phyloP scores from a whole-genome alignment of 2,797 vertebrate genomes.

The Pipistrellus pipistrellus region DNA sequence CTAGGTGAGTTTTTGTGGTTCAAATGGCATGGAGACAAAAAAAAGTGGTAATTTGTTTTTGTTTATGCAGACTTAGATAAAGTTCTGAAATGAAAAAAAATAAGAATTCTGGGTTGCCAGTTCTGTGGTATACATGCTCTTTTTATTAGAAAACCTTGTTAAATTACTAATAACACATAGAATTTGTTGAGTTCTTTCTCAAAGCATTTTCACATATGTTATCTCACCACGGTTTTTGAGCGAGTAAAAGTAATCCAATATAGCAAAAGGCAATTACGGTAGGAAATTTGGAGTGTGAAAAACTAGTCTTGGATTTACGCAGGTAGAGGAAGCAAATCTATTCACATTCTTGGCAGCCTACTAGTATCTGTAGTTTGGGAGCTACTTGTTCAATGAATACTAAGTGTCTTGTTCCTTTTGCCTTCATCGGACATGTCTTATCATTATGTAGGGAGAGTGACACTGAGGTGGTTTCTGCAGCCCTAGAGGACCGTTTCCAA shows the following conservation, averaged over 20 bases:
- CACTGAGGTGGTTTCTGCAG: background rate
- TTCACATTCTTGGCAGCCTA: background rate
- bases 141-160: constrained; percentile 76
- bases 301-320: background rate
- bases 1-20: constrained; percentile 79
- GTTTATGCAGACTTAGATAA: constrained; percentile 45
- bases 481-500: background rate
- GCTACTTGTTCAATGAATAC: background rate
- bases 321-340: constrained; percentile 36
- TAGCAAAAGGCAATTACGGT: constrained; percentile 25
- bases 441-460: background rate
- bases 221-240: constrained; percentile 26
- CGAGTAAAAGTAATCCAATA: constrained; percentile 55
- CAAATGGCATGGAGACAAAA: constrained; percentile 52
- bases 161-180: constrained; percentile 75
- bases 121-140: constrained; percentile 64
- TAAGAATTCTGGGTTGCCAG: constrained; percentile 20
- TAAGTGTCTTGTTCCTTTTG: background rate
- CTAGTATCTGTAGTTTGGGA: background rate
- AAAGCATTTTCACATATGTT: constrained; percentile 66
- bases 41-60: constrained; percentile 54
- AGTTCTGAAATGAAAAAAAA: constrained; percentile 41
- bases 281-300: constrained; percentile 3
- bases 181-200: constrained; percentile 61
- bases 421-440: background rate